Evolutionary conservation across 1,140 invertebrate species (phyloP).

Genomic region (Conus ventricosus): DNA sequence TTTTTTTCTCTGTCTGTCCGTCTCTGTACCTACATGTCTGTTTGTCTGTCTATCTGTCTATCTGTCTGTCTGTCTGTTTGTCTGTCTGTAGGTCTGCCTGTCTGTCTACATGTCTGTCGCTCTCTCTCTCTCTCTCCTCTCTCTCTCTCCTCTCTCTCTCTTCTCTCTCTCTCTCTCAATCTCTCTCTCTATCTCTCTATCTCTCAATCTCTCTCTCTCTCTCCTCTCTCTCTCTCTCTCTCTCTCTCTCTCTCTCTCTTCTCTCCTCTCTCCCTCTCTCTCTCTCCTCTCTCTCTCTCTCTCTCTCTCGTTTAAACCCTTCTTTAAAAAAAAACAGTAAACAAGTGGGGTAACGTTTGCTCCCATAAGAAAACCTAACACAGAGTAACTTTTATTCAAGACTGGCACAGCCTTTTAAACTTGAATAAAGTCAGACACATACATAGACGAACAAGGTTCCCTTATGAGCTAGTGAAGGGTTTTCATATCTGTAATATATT

Average conservation of each 20-base stretch:
- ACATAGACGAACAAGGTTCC: too few species aligned
- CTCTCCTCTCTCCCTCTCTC: not conserved
- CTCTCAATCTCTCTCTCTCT: not conserved
- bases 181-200: slow-evolving; percentile 33
- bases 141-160: not conserved
- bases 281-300: not conserved
- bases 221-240: too few species aligned
- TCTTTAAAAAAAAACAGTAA: not conserved
- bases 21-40: not conserved
- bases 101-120: too few species aligned
- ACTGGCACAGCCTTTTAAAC: too few species aligned
- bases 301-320: not conserved
- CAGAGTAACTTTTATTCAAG: too few species aligned
- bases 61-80: not conserved
- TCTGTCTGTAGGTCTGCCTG: too few species aligned
- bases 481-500: too few species aligned
- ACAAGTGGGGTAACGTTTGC: too few species aligned
- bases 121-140: not conserved
- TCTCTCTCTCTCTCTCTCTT: slow-evolving; percentile 1
- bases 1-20: not conserved
- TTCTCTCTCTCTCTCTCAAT: slow-evolving; percentile 8
- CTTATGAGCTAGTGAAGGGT: too few species aligned
- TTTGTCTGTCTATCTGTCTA: not conserved
- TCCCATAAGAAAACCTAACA: too few species aligned
- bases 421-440: too few species aligned